Percentiles rank a stretch among this genome's conserved stretches.
These are phyloP conservation scores for Hybognathus amarus DNA, from an alignment of 2,797 vertebrate species.

Conservation along the genomic window DNA sequence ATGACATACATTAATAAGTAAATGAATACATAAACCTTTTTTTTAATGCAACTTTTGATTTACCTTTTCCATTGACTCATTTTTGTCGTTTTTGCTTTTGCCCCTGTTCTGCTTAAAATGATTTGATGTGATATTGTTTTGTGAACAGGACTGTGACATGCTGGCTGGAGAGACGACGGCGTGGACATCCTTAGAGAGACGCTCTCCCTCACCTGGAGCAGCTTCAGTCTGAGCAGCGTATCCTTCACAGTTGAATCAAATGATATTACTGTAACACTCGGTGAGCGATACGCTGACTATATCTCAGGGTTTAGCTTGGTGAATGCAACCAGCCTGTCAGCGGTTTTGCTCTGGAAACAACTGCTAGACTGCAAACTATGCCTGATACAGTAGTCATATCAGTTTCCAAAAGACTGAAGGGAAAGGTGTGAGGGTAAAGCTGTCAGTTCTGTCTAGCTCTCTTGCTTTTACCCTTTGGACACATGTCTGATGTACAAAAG, in stretches of 20 bases:
- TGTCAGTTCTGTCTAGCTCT: constrained; percentile 5
- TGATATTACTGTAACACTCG: not conserved
- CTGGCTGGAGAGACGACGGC: constrained; percentile 79
- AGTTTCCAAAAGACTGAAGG: not conserved
- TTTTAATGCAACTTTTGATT: not conserved
- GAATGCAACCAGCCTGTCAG: constrained; percentile 30
- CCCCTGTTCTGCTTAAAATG: not conserved
- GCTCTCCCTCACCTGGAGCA: constrained; percentile 78
- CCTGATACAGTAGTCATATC: not conserved
- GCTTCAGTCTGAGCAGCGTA: constrained; percentile 83
- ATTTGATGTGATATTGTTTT: not conserved
- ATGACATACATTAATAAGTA: not conserved
- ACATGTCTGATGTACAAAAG: not conserved
- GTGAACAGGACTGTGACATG: constrained; percentile 84
- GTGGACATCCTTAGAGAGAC: constrained; percentile 81
- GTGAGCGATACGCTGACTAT: not conserved
- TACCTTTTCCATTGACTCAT: not conserved
- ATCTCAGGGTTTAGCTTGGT: not conserved
- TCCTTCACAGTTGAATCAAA: constrained; percentile 74
- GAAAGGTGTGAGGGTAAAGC: constrained; percentile 19
- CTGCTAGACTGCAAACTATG: not conserved
- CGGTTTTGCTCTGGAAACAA: not conserved
- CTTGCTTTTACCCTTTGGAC: constrained; percentile 11
- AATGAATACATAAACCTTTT: not conserved
- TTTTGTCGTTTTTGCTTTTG: not conserved